A percentile compares a stretch with the other conserved stretches of the same genome.
Conservation (phyloP, 2,888 invertebrate genomes). For the Himalopsyche tibetana region DNA sequence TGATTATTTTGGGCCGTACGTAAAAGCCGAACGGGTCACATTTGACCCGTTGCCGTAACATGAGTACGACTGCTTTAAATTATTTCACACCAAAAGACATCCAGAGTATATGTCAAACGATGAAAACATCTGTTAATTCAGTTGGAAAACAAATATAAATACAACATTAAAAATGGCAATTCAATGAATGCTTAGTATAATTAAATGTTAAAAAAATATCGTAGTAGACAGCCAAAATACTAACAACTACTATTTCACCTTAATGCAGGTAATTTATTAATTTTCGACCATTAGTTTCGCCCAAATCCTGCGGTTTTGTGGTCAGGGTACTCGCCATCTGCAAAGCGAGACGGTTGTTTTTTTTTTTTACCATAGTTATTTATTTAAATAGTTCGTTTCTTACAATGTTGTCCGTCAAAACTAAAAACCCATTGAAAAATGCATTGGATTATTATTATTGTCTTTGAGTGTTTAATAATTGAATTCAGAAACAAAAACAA, state of each 20-base stretch:
- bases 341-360: constrained; percentile 53
- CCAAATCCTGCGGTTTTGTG: constrained; percentile 54
- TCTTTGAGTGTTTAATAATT: too few species aligned
- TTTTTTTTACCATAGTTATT: constrained; percentile 30
- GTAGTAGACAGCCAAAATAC: neutral
- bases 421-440: too few species aligned
- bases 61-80: too few species aligned
- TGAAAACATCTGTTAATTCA: neutral
- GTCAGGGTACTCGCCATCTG: constrained; percentile 53
- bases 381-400: too few species aligned
- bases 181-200: neutral
- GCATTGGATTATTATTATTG: too few species aligned
- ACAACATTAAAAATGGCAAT: neutral
- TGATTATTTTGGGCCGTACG: too few species aligned
- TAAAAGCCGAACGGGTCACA: too few species aligned
- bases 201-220: neutral
- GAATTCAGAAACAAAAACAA: too few species aligned
- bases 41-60: too few species aligned
- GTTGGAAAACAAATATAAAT: neutral
- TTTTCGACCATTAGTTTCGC: constrained; percentile 54
- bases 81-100: too few species aligned
- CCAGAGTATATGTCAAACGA: too few species aligned
- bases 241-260: neutral
- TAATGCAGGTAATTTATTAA: constrained; percentile 59
- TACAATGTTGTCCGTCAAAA: too few species aligned